Base-by-base conservation (phyloP, 1,140 invertebrate species). In the Zaprionus gabonicus region DNA sequence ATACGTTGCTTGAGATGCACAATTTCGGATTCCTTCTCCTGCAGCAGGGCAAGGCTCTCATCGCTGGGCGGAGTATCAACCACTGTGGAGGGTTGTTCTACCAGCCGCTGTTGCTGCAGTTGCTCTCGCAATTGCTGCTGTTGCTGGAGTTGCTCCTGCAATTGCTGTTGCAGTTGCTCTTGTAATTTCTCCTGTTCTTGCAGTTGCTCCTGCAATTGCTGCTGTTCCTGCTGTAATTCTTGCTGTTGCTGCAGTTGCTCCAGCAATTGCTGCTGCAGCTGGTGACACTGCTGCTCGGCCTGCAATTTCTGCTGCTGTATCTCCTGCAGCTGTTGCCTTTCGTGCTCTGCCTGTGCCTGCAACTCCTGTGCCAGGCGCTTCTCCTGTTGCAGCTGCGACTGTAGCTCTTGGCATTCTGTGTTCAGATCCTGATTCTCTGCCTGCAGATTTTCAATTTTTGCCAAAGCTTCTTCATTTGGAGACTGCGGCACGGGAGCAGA, bases 361-460 rank as follows among this genome's bases (percentile, higher is more conserved):
- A 63, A 6, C n/a, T 53, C 46, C 34, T 73, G 41, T 27, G 55
- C 44, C 5, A 81, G 70, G 20, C 71, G 68, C 67, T 71, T 68
- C 27, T 71, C 12, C 38, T 36, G 36, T 20, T 78, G 28, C 36
- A 78, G 51, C 31, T 91, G 67, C 34, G 69, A 76, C 2, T 80
- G 82, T 28, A 82, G 51, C 51, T 78, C 63, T 27, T 80, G 93
- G 28, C 93, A 41, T 80, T 97, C 96, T 49, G 93, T 93, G 63
- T 94, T 95, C 20, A 96, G 91, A 71, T 96, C 95, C 63, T 94
- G 93, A 44, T 92, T 92, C 58, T 92, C 91, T 6, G 78, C 76
- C 60, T 80, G 78, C 13, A 92, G 59, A 36, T 69, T 80, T 9
- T 72, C 67, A 3, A 92, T 70, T 51, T 67, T 63, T 4, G 68